Conservation (phyloP, 2,113 vertebrate species). For the Aphyosemion australe region DNA sequence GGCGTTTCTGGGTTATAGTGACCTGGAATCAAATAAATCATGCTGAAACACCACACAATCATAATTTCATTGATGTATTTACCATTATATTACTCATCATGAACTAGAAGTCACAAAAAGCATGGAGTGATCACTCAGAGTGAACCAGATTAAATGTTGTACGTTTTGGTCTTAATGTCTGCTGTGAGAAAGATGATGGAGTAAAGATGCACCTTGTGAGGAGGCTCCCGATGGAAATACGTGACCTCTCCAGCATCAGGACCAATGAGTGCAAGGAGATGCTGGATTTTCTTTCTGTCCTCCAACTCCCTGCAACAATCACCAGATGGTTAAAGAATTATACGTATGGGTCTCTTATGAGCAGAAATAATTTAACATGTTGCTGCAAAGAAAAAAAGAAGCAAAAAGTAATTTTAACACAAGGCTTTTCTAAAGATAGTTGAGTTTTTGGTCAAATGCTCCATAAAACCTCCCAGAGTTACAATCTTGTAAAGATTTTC, state of each 20-base stretch:
- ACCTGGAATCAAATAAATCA: conserved; percentile 76
- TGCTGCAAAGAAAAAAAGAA: no score
- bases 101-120: neutral
- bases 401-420: no score
- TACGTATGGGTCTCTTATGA: no score
- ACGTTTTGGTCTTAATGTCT: neutral
- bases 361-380: no score
- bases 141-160: neutral
- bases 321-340: neutral
- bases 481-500: no score
- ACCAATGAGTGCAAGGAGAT: conserved; percentile 87
- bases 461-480: no score
- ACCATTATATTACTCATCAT: no score
- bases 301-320: conserved; percentile 86
- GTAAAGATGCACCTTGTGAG: conserved; percentile 82
- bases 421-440: no score
- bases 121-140: neutral
- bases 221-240: conserved; percentile 92
- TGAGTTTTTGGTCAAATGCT: no score
- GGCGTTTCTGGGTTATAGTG: conserved; percentile 80
- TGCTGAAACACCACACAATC: no score
- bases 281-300: conserved; percentile 94
- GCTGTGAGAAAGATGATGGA: neutral
- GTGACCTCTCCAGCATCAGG: conserved; percentile 87
- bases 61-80: no score